Conservation (phyloP, 2,888 invertebrate genomes). For the Chrysodeixis includens region DNA sequence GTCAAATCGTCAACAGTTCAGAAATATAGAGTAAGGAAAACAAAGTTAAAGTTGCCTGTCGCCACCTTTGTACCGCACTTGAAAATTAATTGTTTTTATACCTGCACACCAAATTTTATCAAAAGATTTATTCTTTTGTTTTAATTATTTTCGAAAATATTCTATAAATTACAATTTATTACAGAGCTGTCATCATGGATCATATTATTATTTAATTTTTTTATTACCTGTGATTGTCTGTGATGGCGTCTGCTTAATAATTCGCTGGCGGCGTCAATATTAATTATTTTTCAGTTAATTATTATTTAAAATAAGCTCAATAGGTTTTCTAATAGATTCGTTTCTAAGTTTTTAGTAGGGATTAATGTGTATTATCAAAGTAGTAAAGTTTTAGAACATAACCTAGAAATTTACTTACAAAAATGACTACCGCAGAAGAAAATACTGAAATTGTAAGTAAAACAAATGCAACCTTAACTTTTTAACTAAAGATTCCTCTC, state of each 20-base stretch:
- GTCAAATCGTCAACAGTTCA: background rate
- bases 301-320: constrained; percentile 1
- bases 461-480: background rate
- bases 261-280: constrained; percentile 9
- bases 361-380: background rate
- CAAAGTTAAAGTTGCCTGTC: background rate
- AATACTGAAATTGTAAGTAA: constrained; percentile 77
- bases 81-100: too few species aligned
- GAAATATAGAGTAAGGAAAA: background rate
- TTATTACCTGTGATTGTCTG: background rate
- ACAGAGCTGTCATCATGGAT: background rate
- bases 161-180: background rate
- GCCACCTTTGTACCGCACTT: too few species aligned
- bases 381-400: constrained; percentile 17
- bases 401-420: constrained; percentile 35
- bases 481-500: background rate
- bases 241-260: constrained; percentile 17
- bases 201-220: background rate
- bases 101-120: too few species aligned
- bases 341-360: background rate
- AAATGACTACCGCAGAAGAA: constrained; percentile 68
- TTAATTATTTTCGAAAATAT: too few species aligned
- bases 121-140: too few species aligned
- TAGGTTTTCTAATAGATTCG: background rate
- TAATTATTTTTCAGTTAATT: constrained; percentile 5